Evolutionary conservation across 2,888 invertebrate genomes (phyloP).

Genomic region (Tenthredo mesomela): DNA sequence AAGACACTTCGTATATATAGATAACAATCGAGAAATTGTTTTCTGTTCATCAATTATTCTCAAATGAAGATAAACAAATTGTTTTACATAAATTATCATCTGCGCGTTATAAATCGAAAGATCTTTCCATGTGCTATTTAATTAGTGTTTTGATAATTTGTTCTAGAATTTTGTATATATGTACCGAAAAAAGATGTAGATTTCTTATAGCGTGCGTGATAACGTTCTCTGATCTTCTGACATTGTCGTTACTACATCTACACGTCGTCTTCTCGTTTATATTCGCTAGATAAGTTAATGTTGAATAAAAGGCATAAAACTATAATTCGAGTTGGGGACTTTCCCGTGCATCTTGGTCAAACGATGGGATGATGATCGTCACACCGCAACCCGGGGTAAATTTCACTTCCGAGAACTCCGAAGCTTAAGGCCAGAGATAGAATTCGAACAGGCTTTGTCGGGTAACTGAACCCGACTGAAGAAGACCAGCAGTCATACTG

Average conservation of each 20-base stretch:
- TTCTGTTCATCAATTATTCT: background rate
- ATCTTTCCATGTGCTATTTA: too few relatives aligned
- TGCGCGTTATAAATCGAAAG: background rate
- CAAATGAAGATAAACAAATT: background rate
- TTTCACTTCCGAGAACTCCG: constrained; percentile 43
- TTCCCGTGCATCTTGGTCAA: constrained; percentile 8
- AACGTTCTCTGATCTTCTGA: background rate
- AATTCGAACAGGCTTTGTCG: constrained; percentile 31
- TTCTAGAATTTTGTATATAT: too few relatives aligned
- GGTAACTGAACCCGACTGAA: constrained; percentile 47
- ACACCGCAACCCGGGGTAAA: constrained; percentile 8
- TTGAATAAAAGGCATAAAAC: background rate
- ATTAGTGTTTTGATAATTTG: too few relatives aligned
- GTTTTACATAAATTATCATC: background rate
- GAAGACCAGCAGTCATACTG: background rate
- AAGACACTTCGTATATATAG: background rate
- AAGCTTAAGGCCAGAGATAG: constrained; percentile 44
- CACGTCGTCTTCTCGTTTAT: background rate
- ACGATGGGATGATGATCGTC: background rate
- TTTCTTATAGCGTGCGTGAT: background rate
- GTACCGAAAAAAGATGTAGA: background rate
- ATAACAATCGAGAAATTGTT: background rate
- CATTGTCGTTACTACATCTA: background rate
- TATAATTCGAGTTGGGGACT: constrained; percentile 9
- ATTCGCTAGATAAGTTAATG: too few relatives aligned